A percentile compares a stretch with the other conserved stretches of the same genome.
Conservation (phyloP, 1,140 invertebrate genomes). For the Neodiprion pinetum region DNA sequence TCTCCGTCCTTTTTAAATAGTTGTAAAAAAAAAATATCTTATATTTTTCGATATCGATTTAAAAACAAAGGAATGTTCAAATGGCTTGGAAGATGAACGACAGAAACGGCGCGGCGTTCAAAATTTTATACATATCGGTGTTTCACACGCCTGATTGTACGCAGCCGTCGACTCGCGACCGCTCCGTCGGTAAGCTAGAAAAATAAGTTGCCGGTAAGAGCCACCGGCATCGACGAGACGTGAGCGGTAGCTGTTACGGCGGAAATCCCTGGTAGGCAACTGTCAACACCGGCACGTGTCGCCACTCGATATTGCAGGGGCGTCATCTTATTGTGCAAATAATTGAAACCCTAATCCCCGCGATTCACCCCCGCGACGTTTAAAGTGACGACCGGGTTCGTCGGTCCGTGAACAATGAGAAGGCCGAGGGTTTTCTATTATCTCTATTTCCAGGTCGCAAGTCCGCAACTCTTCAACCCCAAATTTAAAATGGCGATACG, state of each 20-base stretch:
- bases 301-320: conserved; percentile 48
- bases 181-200: conserved; percentile 42
- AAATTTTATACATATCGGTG: neutral
- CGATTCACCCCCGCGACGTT: conserved; percentile 33
- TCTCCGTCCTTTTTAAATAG: too few relatives aligned
- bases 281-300: conserved; percentile 56
- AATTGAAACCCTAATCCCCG: conserved; percentile 61
- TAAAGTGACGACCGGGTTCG: conserved; percentile 50
- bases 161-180: neutral
- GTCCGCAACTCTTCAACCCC: neutral
- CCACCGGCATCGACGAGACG: neutral
- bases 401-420: conserved; percentile 47
- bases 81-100: neutral
- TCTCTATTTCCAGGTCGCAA: conserved; percentile 19
- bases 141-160: neutral
- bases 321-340: conserved; percentile 53
- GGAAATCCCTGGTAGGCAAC: conserved; percentile 29
- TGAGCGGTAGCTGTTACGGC: conserved; percentile 16
- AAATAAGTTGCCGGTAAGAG: conserved; percentile 39
- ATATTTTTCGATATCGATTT: too few relatives aligned
- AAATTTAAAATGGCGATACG: too few relatives aligned
- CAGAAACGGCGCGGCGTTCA: conserved; percentile 20
- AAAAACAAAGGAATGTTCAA: too few relatives aligned
- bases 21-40: too few relatives aligned
- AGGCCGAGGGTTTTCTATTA: conserved; percentile 18